Conservation (phyloP, 2,888 invertebrate species). For the Gibbula magus region DNA sequence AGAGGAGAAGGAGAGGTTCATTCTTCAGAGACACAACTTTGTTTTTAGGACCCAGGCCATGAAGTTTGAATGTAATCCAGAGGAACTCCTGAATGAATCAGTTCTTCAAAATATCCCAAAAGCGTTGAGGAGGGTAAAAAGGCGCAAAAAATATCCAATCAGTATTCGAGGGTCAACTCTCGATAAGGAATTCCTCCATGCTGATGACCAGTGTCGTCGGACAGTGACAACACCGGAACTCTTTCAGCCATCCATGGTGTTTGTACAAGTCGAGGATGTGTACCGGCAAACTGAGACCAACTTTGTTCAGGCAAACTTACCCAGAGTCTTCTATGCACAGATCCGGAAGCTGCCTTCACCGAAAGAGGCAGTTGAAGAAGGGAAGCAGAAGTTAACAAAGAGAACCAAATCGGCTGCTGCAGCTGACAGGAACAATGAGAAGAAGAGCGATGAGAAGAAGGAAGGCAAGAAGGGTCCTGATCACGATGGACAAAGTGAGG, state of each 20-base stretch:
- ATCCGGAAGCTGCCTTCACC: constrained; percentile 59
- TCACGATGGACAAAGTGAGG: background rate
- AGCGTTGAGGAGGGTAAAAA: background rate
- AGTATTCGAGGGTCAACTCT: background rate
- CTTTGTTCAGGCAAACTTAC: constrained; percentile 46
- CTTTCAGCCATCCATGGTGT: constrained; percentile 57
- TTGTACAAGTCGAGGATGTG: constrained; percentile 56
- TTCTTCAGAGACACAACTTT: constrained; percentile 40
- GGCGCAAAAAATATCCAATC: background rate
- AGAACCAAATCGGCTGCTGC: background rate
- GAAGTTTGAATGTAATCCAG: constrained; percentile 26
- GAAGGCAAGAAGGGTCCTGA: constrained; percentile 22
- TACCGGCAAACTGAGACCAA: constrained; percentile 39
- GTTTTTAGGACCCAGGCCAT: constrained; percentile 56
- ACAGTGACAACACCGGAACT: constrained; percentile 23
- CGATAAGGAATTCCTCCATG: constrained; percentile 6
- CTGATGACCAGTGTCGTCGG: background rate
- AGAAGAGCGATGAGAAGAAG: background rate
- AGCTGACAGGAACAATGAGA: constrained; percentile 26
- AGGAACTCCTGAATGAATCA: background rate
- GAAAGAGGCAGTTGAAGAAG: constrained; percentile 47
- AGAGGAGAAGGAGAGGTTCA: constrained; percentile 2
- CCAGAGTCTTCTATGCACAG: constrained; percentile 57
- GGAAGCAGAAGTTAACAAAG: constrained; percentile 35
- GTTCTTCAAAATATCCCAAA: constrained; percentile 12